Conservation (phyloP, 2,113 vertebrate genomes). For the Paracanthobrama guichenoti region DNA sequence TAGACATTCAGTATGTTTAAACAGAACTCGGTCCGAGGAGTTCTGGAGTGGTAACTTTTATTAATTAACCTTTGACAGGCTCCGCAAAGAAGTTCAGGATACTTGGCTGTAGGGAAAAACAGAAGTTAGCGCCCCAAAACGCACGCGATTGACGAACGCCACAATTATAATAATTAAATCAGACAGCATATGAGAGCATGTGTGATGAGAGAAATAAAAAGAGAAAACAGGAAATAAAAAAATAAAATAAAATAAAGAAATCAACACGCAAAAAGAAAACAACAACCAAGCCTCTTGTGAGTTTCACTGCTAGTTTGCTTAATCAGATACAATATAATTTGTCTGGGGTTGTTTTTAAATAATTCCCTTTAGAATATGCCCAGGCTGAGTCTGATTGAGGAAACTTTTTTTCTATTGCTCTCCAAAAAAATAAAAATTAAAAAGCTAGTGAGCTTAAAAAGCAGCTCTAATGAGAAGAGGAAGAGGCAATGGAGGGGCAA, state of each 20-base stretch:
- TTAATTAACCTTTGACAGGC: conserved; percentile 58
- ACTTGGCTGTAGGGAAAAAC: conserved; percentile 41
- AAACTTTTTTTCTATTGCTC: conserved; percentile 40
- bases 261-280: conserved; percentile 59
- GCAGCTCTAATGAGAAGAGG: conserved; percentile 71
- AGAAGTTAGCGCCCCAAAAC: conserved; percentile 33
- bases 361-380: conserved; percentile 72
- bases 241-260: not conserved
- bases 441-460: conserved; percentile 63
- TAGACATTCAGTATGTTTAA: conserved; percentile 63
- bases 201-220: not conserved
- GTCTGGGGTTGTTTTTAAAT: conserved; percentile 69
- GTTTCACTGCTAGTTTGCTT: conserved; percentile 66
- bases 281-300: conserved; percentile 66
- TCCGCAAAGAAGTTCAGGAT: not conserved
- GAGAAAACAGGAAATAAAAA: not conserved
- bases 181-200: not conserved
- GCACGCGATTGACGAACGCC: conserved; percentile 38
- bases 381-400: conserved; percentile 54
- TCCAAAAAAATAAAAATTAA: conserved; percentile 41
- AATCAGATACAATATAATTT: conserved; percentile 74
- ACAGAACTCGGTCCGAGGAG: conserved; percentile 54
- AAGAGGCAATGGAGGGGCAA: conserved; percentile 63
- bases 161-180: conserved; percentile 68
- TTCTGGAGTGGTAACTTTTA: conserved; percentile 58